A percentile compares a stretch with the other conserved stretches of the same genome.
Evolutionary conservation across 2,113 vertebrate genomes (phyloP).

Genomic region (Talpa occidentalis): DNA sequence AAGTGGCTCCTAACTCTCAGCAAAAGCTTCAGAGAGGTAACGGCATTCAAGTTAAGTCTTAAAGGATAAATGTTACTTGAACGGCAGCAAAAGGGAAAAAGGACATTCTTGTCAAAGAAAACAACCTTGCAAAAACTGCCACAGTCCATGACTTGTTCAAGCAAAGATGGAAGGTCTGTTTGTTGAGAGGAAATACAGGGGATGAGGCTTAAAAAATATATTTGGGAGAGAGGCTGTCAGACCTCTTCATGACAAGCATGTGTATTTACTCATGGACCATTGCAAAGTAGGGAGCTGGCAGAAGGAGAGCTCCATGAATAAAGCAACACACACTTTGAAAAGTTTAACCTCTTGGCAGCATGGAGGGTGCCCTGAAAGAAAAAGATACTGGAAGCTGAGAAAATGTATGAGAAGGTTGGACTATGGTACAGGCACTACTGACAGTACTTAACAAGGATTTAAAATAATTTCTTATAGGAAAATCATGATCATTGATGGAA

Average conservation of each 20-base stretch:
- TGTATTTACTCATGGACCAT: neutral
- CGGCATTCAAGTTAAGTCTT: conserved; percentile 22
- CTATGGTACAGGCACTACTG: neutral
- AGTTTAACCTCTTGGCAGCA: neutral
- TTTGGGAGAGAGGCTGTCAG: neutral
- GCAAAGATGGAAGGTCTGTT: neutral
- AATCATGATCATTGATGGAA: neutral
- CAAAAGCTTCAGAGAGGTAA: neutral
- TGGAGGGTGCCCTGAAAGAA: neutral
- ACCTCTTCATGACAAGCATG: neutral
- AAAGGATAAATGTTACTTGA: neutral
- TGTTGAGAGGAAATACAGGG: neutral
- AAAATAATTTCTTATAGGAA: neutral
- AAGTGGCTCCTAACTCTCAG: neutral
- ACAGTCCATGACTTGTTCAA: neutral
- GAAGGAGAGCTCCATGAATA: neutral
- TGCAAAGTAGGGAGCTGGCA: neutral
- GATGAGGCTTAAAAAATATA: neutral
- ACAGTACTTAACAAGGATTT: neutral
- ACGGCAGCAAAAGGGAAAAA: neutral
- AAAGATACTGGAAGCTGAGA: neutral
- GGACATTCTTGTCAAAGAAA: conserved; percentile 24
- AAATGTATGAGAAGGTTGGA: neutral
- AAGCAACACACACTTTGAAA: neutral
- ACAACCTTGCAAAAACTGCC: neutral